Percentiles rank a stretch among this genome's conserved stretches.
Evolutionary conservation across 2,113 vertebrate species (phyloP).

Genomic region (Balaeniceps rex): DNA sequence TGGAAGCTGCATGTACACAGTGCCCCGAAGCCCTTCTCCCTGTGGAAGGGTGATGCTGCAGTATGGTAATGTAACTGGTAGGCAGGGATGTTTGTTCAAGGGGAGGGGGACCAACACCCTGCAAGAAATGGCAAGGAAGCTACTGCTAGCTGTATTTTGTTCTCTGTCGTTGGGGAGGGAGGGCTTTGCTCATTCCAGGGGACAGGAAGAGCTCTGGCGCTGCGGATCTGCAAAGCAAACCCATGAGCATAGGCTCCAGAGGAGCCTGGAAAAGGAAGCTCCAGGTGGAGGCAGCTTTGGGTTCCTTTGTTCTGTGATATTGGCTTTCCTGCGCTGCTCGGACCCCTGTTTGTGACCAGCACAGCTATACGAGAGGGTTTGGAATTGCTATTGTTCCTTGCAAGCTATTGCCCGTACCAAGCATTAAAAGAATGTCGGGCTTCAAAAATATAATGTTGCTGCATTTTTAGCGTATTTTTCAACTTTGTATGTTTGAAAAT

Average conservation of each 20-base stretch:
- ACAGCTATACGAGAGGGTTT: not conserved
- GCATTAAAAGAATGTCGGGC: not conserved
- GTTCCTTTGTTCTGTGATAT: not conserved
- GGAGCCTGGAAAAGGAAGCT: not conserved
- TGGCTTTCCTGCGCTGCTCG: not conserved
- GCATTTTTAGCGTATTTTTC: not conserved
- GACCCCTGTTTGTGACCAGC: not conserved
- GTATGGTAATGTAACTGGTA: not conserved
- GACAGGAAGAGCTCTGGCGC: not conserved
- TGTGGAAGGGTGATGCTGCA: not conserved
- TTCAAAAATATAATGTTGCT: not conserved
- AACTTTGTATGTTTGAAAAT: not conserved
- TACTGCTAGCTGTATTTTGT: not conserved
- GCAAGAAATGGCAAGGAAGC: not conserved
- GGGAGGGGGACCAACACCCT: not conserved
- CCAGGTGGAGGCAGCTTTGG: not conserved
- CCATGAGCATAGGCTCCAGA: no score
- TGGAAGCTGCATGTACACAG: not conserved
- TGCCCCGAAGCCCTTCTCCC: not conserved
- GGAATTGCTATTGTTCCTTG: not conserved
- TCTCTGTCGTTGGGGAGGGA: fast-evolving
- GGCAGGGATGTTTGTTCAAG: not conserved
- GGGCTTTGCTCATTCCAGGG: not conserved
- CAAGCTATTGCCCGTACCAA: not conserved
- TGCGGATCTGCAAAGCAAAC: not conserved